A percentile compares a stretch with the other conserved stretches of the same genome.
These are phyloP conservation scores for Macropus fuliginosus DNA, from an alignment of 2,797 vertebrate species.

Conservation along the genomic window DNA sequence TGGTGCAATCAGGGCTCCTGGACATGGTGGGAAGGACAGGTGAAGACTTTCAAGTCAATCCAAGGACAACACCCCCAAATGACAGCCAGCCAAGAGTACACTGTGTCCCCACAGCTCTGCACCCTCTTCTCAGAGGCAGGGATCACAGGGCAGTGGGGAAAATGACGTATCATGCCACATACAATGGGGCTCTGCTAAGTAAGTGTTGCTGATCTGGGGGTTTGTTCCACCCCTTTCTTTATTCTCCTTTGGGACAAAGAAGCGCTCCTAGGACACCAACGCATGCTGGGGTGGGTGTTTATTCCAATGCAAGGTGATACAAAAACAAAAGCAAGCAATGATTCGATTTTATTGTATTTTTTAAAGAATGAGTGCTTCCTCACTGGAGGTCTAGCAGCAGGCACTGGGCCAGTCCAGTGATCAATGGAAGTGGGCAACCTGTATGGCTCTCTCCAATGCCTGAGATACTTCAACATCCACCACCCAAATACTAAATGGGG, in stretches of 20 bases:
- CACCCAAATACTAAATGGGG: background rate
- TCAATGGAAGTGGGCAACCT: background rate
- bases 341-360: background rate
- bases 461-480: background rate
- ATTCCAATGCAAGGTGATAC: background rate
- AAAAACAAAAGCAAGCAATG: background rate
- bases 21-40: background rate
- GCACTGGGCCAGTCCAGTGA: background rate
- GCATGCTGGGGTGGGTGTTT: background rate
- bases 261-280: background rate
- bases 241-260: background rate
- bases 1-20: background rate
- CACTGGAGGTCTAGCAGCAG: background rate
- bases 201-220: background rate
- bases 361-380: background rate
- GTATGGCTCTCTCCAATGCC: background rate
- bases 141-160: background rate
- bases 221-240: background rate
- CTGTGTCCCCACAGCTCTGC: background rate
- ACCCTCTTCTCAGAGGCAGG: background rate
- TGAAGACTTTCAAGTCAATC: background rate
- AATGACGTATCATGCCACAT: background rate
- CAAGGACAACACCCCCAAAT: background rate
- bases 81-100: background rate
- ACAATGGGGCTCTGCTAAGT: background rate